These are phyloP conservation scores for Oreocharis arfaki DNA, from an alignment of 2,113 vertebrate species.

Conservation along the genomic window DNA sequence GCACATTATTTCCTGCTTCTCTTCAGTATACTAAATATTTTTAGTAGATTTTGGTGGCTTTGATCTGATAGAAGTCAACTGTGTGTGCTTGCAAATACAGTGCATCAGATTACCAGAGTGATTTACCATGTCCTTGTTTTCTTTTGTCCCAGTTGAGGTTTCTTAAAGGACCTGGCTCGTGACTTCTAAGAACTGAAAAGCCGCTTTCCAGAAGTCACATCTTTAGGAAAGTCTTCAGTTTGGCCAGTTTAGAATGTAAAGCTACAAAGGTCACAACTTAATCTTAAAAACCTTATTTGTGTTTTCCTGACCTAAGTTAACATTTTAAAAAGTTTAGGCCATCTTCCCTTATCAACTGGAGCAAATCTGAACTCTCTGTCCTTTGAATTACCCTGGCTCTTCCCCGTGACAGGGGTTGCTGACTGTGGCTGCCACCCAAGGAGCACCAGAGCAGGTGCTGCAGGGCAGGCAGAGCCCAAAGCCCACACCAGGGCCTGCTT, in stretches of 20 bases:
- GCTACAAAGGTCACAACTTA: not conserved
- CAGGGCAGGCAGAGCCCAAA: not conserved
- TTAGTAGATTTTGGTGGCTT: not conserved
- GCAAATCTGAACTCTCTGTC: not conserved
- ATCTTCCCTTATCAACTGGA: not conserved
- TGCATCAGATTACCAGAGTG: not conserved
- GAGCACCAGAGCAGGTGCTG: not conserved
- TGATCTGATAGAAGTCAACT: not conserved
- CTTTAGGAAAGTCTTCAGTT: not conserved
- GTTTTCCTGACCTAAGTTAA: not conserved
- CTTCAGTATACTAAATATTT: not conserved
- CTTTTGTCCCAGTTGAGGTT: not conserved
- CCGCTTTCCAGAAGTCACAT: not conserved
- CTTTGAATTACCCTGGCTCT: not conserved
- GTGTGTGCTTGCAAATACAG: not conserved
- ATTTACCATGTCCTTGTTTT: not conserved
- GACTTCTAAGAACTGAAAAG: not conserved
- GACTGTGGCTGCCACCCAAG: not conserved
- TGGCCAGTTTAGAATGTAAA: not conserved
- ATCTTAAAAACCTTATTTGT: not conserved
- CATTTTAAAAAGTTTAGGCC: not conserved
- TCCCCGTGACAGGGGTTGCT: rapidly evolving
- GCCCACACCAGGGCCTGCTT: not conserved
- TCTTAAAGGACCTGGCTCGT: not conserved
- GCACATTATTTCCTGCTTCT: not conserved